phyloP scores from a whole-genome alignment of 2,888 invertebrate species.

The Epirrhoe alternata region DNA sequence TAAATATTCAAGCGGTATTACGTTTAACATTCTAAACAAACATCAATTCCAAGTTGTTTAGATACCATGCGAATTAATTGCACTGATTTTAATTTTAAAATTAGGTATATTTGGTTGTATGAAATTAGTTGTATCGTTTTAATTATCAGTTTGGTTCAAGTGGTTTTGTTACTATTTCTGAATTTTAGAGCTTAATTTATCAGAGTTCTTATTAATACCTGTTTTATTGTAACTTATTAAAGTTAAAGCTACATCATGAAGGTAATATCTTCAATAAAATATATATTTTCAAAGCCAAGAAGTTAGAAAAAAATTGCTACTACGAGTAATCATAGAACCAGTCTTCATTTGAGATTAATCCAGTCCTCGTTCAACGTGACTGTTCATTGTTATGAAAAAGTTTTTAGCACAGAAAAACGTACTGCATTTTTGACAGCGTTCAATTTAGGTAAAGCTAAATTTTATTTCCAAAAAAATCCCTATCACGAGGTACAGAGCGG shows the following conservation, averaged over 20 bases:
- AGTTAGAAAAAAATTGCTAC: too few relatives aligned
- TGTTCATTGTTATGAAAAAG: background rate
- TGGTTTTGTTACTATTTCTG: background rate
- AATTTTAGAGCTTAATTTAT: too few relatives aligned
- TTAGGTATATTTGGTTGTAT: background rate
- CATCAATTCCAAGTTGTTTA: background rate
- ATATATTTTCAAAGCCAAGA: too few relatives aligned
- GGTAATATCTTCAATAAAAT: too few relatives aligned
- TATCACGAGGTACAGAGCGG: constrained; percentile 7
- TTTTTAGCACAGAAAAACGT: background rate
- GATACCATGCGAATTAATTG: background rate
- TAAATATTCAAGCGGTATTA: background rate
- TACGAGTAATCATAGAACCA: background rate
- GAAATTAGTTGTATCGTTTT: background rate
- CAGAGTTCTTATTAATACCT: too few relatives aligned
- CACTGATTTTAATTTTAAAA: constrained; percentile 6
- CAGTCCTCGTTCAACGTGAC: too few relatives aligned
- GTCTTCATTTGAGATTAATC: too few relatives aligned
- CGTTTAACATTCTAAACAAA: background rate
- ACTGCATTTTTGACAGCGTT: constrained; percentile 32
- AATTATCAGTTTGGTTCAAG: background rate
- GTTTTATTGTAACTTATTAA: background rate
- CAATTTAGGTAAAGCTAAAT: constrained; percentile 1
- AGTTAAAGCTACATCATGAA: background rate
- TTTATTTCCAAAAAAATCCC: constrained; percentile 15